A percentile compares a stretch with the other conserved stretches of the same genome.
Conservation (phyloP, 2,113 vertebrate species). For the Zapornia atra region DNA sequence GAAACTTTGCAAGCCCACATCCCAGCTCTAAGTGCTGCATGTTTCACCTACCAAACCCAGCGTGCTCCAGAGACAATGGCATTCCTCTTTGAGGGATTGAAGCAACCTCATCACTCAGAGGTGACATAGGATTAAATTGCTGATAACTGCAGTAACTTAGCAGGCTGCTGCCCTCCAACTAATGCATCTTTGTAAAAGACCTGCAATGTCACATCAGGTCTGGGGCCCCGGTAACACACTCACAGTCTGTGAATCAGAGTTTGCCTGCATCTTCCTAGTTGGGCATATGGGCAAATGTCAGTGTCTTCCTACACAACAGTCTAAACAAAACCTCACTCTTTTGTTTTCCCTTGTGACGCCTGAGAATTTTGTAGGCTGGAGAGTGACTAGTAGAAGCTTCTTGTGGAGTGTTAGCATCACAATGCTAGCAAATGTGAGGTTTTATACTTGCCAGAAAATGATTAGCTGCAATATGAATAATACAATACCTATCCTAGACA, state of each 20-base stretch:
- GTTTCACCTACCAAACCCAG: neutral
- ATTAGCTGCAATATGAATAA: conserved; percentile 34
- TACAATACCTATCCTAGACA: conserved; percentile 21
- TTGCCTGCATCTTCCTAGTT: neutral
- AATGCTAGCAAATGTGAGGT: neutral
- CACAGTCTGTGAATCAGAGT: neutral
- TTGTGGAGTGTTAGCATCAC: neutral
- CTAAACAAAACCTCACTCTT: neutral
- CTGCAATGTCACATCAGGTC: neutral
- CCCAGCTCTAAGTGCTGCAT: neutral
- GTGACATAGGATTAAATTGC: neutral
- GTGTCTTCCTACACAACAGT: neutral
- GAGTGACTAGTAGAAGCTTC: neutral
- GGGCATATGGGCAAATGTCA: neutral
- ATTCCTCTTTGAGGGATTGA: neutral
- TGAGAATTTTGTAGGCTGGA: neutral
- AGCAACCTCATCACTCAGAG: neutral
- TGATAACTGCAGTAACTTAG: neutral
- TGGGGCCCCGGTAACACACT: neutral
- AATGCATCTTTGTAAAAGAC: neutral
- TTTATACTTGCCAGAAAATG: conserved; percentile 13
- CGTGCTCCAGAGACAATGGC: neutral
- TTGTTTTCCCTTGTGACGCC: neutral
- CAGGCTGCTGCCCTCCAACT: neutral
- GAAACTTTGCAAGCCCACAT: neutral